Conservation (phyloP, 2,888 invertebrate species). For the Oconnorella tubifera region DNA sequence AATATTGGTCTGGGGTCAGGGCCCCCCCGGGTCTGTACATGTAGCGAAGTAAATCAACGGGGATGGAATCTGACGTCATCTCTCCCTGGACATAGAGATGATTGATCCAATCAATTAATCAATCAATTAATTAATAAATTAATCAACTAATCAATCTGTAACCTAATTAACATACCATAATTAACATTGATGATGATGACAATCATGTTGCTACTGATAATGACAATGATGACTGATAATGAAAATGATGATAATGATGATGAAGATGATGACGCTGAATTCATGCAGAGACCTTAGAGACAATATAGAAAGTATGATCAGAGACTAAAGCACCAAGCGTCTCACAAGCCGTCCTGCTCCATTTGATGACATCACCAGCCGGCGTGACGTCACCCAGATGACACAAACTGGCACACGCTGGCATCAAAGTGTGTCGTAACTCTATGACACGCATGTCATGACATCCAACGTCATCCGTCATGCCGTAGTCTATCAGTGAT, state of each 20-base stretch:
- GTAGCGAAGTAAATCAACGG: constrained; percentile 1
- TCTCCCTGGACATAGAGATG: too few relatives aligned
- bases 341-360: neutral
- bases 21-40: neutral
- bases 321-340: neutral
- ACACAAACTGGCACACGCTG: neutral
- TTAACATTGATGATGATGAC: too few relatives aligned
- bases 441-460: neutral
- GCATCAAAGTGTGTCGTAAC: neutral
- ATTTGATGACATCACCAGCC: neutral
- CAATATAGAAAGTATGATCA: neutral
- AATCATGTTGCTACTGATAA: too few relatives aligned
- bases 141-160: too few relatives aligned
- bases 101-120: too few relatives aligned
- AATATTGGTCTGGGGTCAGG: constrained; percentile 1
- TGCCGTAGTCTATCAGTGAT: neutral
- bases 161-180: too few relatives aligned
- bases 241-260: too few relatives aligned
- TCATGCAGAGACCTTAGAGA: too few relatives aligned
- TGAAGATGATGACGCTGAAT: too few relatives aligned
- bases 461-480: neutral
- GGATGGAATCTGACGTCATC: too few relatives aligned
- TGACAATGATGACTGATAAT: too few relatives aligned
- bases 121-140: too few relatives aligned
- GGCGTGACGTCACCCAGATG: neutral